Percentiles rank a stretch among this genome's conserved stretches.
Conservation (phyloP, 1,140 invertebrate species). For the Zaprionus taronus region DNA sequence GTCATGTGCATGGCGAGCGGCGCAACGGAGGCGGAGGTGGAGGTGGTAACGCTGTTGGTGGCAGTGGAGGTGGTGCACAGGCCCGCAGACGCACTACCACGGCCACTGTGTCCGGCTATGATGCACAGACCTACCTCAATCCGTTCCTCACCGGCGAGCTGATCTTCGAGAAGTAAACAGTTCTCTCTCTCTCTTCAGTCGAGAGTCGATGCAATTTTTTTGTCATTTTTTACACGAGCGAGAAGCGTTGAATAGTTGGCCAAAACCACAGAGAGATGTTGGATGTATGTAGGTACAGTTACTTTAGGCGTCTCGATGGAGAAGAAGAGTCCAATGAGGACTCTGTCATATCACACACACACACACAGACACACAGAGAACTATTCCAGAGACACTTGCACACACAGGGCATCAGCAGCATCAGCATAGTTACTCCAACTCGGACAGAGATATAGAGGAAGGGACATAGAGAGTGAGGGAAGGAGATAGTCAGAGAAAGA, state of each 20-base stretch:
- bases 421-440: not conserved
- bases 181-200: too few relatives aligned
- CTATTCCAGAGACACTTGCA: not conserved
- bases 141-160: slow-evolving; percentile 80
- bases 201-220: slow-evolving; percentile 4
- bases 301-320: slow-evolving; percentile 7
- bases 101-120: slow-evolving; percentile 73
- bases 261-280: slow-evolving; percentile 18
- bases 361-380: not conserved
- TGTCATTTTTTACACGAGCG: slow-evolving; percentile 10
- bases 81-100: slow-evolving; percentile 68
- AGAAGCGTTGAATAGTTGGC: slow-evolving; percentile 22
- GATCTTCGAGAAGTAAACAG: slow-evolving; percentile 79
- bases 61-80: slow-evolving; percentile 33
- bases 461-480: not conserved
- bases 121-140: slow-evolving; percentile 80
- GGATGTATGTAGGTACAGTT: slow-evolving; percentile 15
- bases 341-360: slow-evolving; percentile 42
- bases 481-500: not conserved
- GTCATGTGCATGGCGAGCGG: slow-evolving; percentile 64
- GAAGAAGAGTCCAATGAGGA: slow-evolving; percentile 1
- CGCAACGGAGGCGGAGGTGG: slow-evolving; percentile 26
- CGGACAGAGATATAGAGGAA: not conserved
- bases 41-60: not conserved
- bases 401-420: slow-evolving; percentile 9